phyloP scores from a whole-genome alignment of 1,140 invertebrate genomes.

The Monomorium pharaonis region DNA sequence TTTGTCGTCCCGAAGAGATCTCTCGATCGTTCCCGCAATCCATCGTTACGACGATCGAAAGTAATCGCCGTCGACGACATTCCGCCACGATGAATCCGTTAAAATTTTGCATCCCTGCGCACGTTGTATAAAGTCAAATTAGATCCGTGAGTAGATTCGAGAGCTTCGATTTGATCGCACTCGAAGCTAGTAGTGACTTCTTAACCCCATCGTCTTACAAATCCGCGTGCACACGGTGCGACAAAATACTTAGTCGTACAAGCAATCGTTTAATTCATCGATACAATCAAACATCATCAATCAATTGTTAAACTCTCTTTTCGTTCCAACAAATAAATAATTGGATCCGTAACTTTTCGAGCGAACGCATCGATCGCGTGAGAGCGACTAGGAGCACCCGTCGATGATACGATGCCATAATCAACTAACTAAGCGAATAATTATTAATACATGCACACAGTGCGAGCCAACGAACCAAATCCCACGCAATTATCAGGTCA shows the following conservation, averaged over 20 bases:
- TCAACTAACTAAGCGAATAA: slow-evolving; percentile 34
- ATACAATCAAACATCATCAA: not conserved
- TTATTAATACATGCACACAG: slow-evolving; percentile 54
- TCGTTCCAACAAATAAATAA: slow-evolving; percentile 19
- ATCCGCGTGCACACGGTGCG: slow-evolving; percentile 50
- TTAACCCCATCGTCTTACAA: not conserved
- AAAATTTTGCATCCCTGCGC: slow-evolving; percentile 26
- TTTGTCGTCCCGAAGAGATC: slow-evolving; percentile 44
- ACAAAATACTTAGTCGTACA: slow-evolving; percentile 44
- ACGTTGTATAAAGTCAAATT: slow-evolving; percentile 24
- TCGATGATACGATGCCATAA: slow-evolving; percentile 2
- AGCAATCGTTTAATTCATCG: slow-evolving; percentile 20
- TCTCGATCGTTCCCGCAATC: slow-evolving; percentile 32
- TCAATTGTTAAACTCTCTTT: slow-evolving; percentile 31
- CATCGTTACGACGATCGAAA: slow-evolving; percentile 27
- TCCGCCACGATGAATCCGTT: slow-evolving; percentile 29
- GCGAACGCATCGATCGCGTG: not conserved
- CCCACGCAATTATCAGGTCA: slow-evolving; percentile 58
- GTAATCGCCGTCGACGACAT: slow-evolving; percentile 38
- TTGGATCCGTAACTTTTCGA: not conserved
- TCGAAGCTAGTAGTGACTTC: slow-evolving; percentile 27
- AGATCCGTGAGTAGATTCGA: slow-evolving; percentile 14
- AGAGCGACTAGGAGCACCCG: not conserved
- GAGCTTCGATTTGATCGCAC: not conserved
- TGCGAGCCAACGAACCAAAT: slow-evolving; percentile 66